These are phyloP conservation scores for Cettia cetti DNA, from an alignment of 2,113 vertebrate species.

Conservation along the genomic window DNA sequence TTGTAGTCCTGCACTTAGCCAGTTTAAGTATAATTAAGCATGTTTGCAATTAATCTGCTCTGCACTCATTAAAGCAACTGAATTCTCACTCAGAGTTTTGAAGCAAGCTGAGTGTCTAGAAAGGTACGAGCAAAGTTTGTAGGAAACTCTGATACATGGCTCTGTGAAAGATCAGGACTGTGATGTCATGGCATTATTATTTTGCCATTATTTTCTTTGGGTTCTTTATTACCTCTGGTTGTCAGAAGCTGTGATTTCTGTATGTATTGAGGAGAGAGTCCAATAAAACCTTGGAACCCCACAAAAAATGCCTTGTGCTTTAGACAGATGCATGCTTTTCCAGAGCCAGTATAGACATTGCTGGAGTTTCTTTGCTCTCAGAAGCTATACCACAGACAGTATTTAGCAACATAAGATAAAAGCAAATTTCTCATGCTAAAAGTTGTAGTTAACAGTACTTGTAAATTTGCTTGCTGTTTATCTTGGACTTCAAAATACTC, in stretches of 20 bases:
- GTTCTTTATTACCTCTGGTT: background rate
- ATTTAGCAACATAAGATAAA: background rate
- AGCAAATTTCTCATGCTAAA: background rate
- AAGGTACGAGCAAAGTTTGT: background rate
- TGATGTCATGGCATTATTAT: background rate
- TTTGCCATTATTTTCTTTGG: background rate
- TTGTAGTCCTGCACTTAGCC: background rate
- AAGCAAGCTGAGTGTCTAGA: background rate
- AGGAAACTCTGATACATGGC: background rate
- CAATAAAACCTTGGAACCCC: background rate
- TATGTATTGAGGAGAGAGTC: background rate
- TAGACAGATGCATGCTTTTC: background rate
- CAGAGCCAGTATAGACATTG: background rate
- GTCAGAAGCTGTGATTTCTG: background rate
- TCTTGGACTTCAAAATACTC: background rate
- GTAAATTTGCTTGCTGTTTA: background rate
- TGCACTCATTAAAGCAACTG: background rate
- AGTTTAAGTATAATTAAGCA: background rate
- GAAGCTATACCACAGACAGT: background rate
- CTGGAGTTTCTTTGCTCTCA: background rate
- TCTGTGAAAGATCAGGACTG: background rate
- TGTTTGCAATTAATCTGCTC: background rate
- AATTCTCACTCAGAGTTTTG: background rate
- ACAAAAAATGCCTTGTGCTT: background rate
- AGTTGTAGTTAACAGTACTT: background rate